Conservation (phyloP, 2,888 invertebrate species). For the Mayetiola destructor region DNA sequence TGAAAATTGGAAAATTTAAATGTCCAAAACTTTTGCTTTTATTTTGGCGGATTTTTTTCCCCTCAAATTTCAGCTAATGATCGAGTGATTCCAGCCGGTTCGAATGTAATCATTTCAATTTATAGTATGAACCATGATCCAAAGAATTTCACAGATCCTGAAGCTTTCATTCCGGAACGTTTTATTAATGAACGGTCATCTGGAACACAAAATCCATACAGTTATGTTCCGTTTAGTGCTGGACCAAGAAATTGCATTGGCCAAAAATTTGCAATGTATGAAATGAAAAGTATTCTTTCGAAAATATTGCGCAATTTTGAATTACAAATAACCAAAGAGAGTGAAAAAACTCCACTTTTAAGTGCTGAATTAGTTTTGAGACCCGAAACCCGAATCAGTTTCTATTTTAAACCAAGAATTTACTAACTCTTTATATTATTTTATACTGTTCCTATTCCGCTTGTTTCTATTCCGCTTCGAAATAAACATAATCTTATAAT, state of each 20-base stretch:
- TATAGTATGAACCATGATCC: slow-evolving; percentile 21
- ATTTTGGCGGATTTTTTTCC: neutral
- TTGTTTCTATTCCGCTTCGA: too few species aligned
- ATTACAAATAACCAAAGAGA: slow-evolving; percentile 11
- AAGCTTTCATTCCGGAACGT: slow-evolving; percentile 32
- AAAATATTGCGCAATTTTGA: slow-evolving; percentile 16
- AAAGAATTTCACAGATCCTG: slow-evolving; percentile 27
- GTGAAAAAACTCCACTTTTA: slow-evolving; percentile 12
- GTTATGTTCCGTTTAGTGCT: slow-evolving; percentile 32
- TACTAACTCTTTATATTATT: slow-evolving; percentile 15
- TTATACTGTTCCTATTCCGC: too few species aligned
- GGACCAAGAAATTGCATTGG: slow-evolving; percentile 15
- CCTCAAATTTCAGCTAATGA: neutral
- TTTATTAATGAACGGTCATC: slow-evolving; percentile 27
- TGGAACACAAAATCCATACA: slow-evolving; percentile 30
- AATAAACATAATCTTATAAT: too few species aligned
- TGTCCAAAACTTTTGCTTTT: neutral
- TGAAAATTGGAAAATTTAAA: neutral
- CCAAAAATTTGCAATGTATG: slow-evolving; percentile 16
- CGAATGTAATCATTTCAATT: slow-evolving; percentile 14
- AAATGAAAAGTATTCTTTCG: slow-evolving; percentile 16
- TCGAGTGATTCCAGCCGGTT: slow-evolving; percentile 14
- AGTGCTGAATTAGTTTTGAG: slow-evolving; percentile 14
- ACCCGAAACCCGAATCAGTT: slow-evolving; percentile 22
- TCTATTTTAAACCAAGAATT: slow-evolving; percentile 24